Percentiles rank a stretch among this genome's conserved stretches.
Evolutionary conservation across 2,888 invertebrate species (phyloP).

Genomic region (Brachyopa scutellaris): DNA sequence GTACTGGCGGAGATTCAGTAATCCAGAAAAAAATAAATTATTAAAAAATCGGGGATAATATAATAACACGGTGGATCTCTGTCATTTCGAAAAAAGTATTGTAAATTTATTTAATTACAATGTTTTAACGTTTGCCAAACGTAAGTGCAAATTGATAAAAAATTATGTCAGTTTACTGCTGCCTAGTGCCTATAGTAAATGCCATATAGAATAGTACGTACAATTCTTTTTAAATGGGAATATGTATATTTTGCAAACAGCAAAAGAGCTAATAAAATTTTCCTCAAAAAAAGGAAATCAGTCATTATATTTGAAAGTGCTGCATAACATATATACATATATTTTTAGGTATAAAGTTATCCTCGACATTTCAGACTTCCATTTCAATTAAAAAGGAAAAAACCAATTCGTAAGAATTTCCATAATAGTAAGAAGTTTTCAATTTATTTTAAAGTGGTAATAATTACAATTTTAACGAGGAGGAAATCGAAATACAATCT

Average conservation of each 20-base stretch:
- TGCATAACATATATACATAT: no score
- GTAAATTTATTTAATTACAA: not conserved
- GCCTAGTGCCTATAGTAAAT: not conserved
- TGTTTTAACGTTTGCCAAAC: not conserved
- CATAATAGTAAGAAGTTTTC: not conserved
- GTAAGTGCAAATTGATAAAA: slow-evolving; percentile 8
- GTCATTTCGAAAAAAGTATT: not conserved
- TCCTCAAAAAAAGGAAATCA: not conserved
- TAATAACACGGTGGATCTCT: no score
- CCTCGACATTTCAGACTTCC: not conserved
- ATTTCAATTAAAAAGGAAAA: slow-evolving; percentile 1
- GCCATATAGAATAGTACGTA: no score
- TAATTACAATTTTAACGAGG: not conserved
- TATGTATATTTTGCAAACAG: not conserved
- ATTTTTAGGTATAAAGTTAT: slow-evolving; percentile 3
- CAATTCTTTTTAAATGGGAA: slow-evolving; percentile 1
- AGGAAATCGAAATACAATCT: slow-evolving; percentile 3
- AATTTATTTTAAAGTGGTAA: not conserved
- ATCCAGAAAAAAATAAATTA: slow-evolving; percentile 3
- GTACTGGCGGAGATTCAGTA: slow-evolving; percentile 21
- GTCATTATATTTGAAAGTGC: not conserved
- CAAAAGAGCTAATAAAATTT: not conserved
- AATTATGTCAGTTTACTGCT: not conserved
- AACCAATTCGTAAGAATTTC: no score
- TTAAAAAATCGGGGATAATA: not conserved